Base-by-base conservation (phyloP, 37 sponge, comb jelly and placozoan genomes). In the Halichondria panicea region DNA sequence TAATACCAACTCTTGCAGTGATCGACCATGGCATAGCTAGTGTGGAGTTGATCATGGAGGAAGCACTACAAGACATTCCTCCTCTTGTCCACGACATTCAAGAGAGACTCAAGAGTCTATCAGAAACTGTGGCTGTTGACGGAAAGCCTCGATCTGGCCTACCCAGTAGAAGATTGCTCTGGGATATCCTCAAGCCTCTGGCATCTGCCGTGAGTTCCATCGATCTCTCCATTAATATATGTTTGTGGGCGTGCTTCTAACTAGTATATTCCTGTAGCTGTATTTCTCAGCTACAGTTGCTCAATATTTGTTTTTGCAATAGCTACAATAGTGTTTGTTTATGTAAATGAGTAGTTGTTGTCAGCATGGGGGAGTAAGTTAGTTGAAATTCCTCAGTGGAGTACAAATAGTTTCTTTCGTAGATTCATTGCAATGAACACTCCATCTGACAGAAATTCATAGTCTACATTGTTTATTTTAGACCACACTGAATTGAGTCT, bases 161-260 rank as follows among this genome's bases (percentile, higher is more conserved):
- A 9, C 91, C 91, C 12, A 63, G 75, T 19, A 60, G 91, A 36
- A 68, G 86, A 30, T 35, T 77, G 48, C 85, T 90, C 3, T 90
- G 91, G 91, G 91, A 90, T 66, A 70, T 55, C 15, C 72, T 90
- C 50, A 90, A 90, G 72, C 91, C 91, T 27, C 85, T 81, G 81
- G 86, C 80, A 2, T 82, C 91, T 27, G 74, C 77, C 25, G 91
- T 89, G 30, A 53, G 84, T 39, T 0, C 3, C 15, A 63, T 19
- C 25, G 25, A 25, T 22, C 7, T 8, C 60, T 24, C 7, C 19
- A 11, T 59, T 48, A 48, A 48, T 48, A 48, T 48, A 15, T 48
- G 11, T 18, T 18, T 48, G 11, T 15, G 11, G 11, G 15, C 52
- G n/a, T n/a, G n/a, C n/a, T n/a, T n/a, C n/a, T n/a, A n/a, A n/a